Evolutionary conservation across 2,113 vertebrate species (phyloP), one percentile per base, ranked within the genome.

Genomic region (Clarias macrocephalus): DNA sequence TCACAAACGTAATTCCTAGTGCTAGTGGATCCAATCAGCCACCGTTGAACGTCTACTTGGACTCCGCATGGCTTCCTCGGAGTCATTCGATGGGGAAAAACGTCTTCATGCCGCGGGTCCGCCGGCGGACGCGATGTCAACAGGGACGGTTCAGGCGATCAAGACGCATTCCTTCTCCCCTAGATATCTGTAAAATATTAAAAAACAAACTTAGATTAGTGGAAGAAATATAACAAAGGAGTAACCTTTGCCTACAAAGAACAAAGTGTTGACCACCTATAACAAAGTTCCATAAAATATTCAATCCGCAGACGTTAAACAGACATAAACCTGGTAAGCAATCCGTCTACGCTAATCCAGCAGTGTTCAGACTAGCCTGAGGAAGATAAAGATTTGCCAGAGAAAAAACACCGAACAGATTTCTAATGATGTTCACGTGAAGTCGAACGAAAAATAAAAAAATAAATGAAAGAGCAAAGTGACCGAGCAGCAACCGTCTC

Each of bases 1-100:
- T 76, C 87, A 90, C 85, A 86, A 62, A 84, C 65, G 85, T 84
- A 66, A 68, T 62, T 88, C 81, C 75, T 89, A n/a, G n/a, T n/a
- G 91, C 93, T 95, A 95, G 87, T 93, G 94, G 86, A 93, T 94
- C 95, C 94, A 94, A 91, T 91, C 91, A 85, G 91, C 90, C 90
- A 90, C 89, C 92, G 91, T 90, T 91, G 92, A 93, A 92, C 90
- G 90, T 93, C 92, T 91, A 87, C 90, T 88, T 85, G 88, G 92
- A 92, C 87, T 90, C 93, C 90, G 93, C 93, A 92, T 94, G 85
- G 87, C 65, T 84, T 93, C 89, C 92, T 92, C 93, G 88, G 91
- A 90, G 94, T 95, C 94, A 95, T 90, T 93, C 91, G 91, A 92
- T 88, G 91, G 88, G 92, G 86, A 91, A 87, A 90, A 86, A 85